Evolutionary conservation across 2,113 vertebrate genomes (phyloP).

Genomic region (Nettapus auritus): DNA sequence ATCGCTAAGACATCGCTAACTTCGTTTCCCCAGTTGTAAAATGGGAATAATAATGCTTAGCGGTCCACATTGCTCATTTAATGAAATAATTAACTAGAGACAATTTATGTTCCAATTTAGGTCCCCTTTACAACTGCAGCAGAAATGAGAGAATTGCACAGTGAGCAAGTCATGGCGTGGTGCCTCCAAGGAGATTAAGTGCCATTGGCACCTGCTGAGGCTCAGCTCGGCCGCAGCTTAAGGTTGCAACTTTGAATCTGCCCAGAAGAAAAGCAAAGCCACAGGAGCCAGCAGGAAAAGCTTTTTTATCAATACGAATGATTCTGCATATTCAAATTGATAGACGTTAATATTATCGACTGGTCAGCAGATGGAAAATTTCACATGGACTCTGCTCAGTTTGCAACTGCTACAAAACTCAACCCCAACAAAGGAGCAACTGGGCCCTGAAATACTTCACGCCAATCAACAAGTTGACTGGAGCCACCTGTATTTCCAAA

Average conservation of each 20-base stretch:
- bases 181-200: rapidly evolving
- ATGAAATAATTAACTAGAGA: constrained; percentile 58
- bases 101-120: constrained; percentile 43
- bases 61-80: constrained; percentile 24
- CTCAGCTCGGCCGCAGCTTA: not conserved
- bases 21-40: constrained; percentile 36
- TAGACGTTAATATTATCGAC: not conserved
- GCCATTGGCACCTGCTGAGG: not conserved
- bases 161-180: not conserved
- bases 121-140: not conserved
- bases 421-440: not conserved
- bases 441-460: not conserved
- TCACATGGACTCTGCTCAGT: not conserved
- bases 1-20: not conserved
- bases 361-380: not conserved
- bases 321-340: not conserved
- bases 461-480: not conserved
- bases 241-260: not conserved
- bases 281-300: not conserved
- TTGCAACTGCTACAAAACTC: not conserved
- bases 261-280: not conserved
- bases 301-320: not conserved
- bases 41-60: constrained; percentile 31
- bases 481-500: not conserved
- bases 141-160: not conserved